phyloP scores from a whole-genome alignment of 2,888 invertebrate genomes.

The Conops quadrifasciatus region DNA sequence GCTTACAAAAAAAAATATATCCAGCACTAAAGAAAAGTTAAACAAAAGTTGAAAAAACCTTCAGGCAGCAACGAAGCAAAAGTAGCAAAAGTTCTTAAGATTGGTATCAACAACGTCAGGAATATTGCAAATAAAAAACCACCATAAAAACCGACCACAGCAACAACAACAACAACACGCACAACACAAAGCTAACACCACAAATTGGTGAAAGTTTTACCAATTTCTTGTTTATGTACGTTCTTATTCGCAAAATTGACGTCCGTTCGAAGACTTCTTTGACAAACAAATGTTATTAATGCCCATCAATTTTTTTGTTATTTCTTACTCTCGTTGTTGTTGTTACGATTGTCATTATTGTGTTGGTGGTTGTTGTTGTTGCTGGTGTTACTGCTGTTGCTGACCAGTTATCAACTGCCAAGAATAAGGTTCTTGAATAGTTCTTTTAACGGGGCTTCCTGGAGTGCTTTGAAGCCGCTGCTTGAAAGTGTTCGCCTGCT shows the following conservation, averaged over 20 bases:
- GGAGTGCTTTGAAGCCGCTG: constrained; percentile 28
- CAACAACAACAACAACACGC: constrained; percentile 35
- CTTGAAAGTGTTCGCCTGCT: neutral
- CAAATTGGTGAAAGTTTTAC: constrained; percentile 63
- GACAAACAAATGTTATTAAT: neutral
- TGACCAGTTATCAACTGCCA: neutral
- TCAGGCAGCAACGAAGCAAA: neutral
- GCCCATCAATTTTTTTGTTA: neutral
- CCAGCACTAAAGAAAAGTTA: too few species aligned
- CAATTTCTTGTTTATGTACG: constrained; percentile 47
- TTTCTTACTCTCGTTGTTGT: neutral
- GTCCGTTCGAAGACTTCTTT: neutral
- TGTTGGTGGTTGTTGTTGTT: constrained; percentile 1
- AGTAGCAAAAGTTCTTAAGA: constrained; percentile 13
- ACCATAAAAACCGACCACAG: constrained; percentile 4
- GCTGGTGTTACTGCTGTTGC: neutral
- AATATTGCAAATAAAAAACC: constrained; percentile 30
- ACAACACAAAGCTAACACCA: constrained; percentile 60
- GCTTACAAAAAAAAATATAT: neutral
- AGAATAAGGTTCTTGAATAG: neutral
- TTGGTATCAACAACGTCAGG: constrained; percentile 15
- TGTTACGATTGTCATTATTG: neutral
- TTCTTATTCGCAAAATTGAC: constrained; percentile 53
- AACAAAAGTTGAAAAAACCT: constrained; percentile 4
- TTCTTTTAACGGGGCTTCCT: constrained; percentile 3